Conservation (phyloP, 2,888 invertebrate genomes). For the Linnaemya tessellans region DNA sequence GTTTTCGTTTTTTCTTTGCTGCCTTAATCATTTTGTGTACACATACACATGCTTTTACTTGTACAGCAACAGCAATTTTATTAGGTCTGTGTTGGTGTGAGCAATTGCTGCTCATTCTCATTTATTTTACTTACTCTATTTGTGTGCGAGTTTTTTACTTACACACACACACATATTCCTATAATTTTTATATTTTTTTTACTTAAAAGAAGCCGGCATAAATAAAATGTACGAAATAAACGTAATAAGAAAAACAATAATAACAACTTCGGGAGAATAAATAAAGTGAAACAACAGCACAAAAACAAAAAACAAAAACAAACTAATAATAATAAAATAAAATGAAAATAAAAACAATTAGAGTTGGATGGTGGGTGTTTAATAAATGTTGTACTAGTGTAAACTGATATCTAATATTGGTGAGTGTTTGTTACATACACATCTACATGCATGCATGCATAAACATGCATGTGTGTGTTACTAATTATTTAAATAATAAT, state of each 20-base stretch:
- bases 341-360: constrained; percentile 72
- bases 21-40: constrained; percentile 69
- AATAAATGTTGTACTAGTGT: constrained; percentile 49
- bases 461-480: no score
- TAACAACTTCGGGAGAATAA: constrained; percentile 42
- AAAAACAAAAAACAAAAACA: not conserved
- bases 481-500: no score
- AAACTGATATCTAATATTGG: constrained; percentile 11
- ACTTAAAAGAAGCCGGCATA: constrained; percentile 80
- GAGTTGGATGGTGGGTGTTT: constrained; percentile 79
- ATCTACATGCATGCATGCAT: constrained; percentile 3
- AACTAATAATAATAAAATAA: no score
- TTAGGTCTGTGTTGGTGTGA: constrained; percentile 30
- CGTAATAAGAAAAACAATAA: constrained; percentile 54
- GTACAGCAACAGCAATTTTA: constrained; percentile 32
- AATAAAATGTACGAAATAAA: constrained; percentile 75
- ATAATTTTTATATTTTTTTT: constrained; percentile 66
- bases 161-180: no score
- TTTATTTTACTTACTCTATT: constrained; percentile 38
- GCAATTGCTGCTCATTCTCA: constrained; percentile 56
- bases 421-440: constrained; percentile 1
- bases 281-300: constrained; percentile 32
- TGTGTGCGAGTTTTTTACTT: constrained; percentile 4
- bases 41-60: constrained; percentile 45
- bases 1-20: constrained; percentile 71